A percentile compares a stretch with the other conserved stretches of the same genome.
Conservation (phyloP, 1,140 invertebrate genomes). For the Platyscapa corneri region DNA sequence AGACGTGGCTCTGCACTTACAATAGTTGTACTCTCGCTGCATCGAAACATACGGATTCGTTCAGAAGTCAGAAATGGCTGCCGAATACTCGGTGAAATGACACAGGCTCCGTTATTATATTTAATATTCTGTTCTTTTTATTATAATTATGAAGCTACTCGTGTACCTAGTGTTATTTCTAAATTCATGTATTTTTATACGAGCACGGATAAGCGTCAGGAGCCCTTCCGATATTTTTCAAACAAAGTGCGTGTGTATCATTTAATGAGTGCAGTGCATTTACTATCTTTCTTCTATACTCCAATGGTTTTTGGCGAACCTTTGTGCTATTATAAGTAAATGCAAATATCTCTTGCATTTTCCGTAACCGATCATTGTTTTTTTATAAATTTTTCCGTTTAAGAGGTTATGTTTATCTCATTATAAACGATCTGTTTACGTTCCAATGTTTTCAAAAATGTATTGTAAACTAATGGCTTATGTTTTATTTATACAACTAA, state of each 20-base stretch:
- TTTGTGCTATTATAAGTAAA: constrained; percentile 2
- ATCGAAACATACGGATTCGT: neutral
- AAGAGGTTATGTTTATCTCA: constrained; percentile 53
- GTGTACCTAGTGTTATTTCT: constrained; percentile 64
- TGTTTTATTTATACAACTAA: neutral
- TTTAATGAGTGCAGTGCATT: constrained; percentile 13
- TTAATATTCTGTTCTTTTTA: constrained; percentile 59
- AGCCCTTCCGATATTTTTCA: constrained; percentile 53
- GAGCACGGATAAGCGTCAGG: constrained; percentile 51
- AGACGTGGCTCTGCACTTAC: neutral
- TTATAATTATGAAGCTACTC: constrained; percentile 65
- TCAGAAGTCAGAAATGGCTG: constrained; percentile 60
- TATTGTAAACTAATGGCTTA: neutral
- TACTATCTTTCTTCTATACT: neutral
- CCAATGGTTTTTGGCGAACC: constrained; percentile 6
- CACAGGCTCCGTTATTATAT: constrained; percentile 52
- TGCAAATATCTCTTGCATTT: neutral
- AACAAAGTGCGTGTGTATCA: constrained; percentile 42
- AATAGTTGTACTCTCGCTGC: neutral
- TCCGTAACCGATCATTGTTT: neutral
- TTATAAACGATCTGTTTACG: constrained; percentile 43
- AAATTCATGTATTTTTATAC: constrained; percentile 63
- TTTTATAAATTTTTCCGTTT: neutral
- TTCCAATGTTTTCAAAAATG: neutral
- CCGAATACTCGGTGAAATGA: constrained; percentile 60